Evolutionary conservation across 2,113 vertebrate species (phyloP).

Genomic region (Dryoscopus gambensis): DNA sequence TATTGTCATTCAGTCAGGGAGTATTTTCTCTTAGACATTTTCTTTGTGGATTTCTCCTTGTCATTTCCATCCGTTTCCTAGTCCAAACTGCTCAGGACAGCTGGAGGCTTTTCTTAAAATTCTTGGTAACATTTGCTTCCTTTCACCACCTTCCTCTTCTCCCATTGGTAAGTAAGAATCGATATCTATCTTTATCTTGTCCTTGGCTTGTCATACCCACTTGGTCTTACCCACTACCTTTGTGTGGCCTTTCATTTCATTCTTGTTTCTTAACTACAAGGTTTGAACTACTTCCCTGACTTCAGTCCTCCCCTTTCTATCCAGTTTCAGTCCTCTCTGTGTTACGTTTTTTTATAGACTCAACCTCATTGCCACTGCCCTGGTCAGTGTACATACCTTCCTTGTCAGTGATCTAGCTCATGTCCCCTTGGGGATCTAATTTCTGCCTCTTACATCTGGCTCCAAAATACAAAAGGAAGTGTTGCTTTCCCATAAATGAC

Average conservation of each 20-base stretch:
- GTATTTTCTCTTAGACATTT: background rate
- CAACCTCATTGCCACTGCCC: background rate
- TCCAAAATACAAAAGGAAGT: background rate
- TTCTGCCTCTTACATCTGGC: background rate
- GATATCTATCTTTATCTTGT: background rate
- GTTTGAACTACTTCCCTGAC: background rate
- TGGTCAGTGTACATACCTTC: background rate
- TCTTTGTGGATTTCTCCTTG: background rate
- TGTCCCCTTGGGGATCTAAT: background rate
- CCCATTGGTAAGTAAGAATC: background rate
- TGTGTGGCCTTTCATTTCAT: background rate
- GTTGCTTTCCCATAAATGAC: background rate
- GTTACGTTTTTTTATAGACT: background rate
- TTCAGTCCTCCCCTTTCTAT: background rate
- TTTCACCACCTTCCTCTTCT: background rate
- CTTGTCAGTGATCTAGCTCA: background rate
- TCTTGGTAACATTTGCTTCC: background rate
- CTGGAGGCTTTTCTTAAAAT: background rate
- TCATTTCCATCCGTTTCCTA: background rate
- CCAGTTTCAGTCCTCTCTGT: background rate
- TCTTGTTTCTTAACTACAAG: background rate
- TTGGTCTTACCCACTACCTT: background rate
- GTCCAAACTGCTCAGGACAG: background rate
- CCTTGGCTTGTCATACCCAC: background rate
- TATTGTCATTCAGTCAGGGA: background rate